Evolutionary conservation across 2,113 vertebrate genomes (phyloP).

Genomic region (Taurulus bubalis): DNA sequence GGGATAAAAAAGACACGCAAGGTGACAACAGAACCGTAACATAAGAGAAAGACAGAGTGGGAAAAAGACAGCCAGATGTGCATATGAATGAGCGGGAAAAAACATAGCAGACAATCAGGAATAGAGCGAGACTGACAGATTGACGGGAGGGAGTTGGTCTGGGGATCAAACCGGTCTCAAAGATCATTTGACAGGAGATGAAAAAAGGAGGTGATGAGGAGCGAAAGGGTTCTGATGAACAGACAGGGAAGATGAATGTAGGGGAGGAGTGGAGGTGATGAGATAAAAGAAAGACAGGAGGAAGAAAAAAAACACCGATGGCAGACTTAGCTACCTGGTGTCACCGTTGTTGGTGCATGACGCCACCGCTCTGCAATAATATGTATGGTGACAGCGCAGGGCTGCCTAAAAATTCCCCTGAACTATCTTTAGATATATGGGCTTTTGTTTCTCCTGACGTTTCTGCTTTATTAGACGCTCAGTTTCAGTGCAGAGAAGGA

Average conservation of each 20-base stretch:
- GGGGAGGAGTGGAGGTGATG: slow-evolving; percentile 59
- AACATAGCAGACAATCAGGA: slow-evolving; percentile 53
- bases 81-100: slow-evolving; percentile 32
- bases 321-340: slow-evolving; percentile 66
- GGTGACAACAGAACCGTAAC: slow-evolving; percentile 6
- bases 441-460: slow-evolving; percentile 18
- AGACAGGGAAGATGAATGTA: slow-evolving; percentile 60
- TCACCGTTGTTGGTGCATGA: slow-evolving; percentile 70
- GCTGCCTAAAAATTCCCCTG: slow-evolving; percentile 29
- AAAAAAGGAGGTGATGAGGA: slow-evolving; percentile 72
- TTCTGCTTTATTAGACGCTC: slow-evolving; percentile 28
- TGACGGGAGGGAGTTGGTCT: slow-evolving; percentile 51
- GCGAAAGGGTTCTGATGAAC: slow-evolving; percentile 57
- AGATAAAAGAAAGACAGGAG: slow-evolving; percentile 60
- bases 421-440: slow-evolving; percentile 35
- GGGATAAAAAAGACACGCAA: slow-evolving; percentile 9
- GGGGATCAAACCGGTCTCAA: slow-evolving; percentile 71
- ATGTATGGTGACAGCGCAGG: slow-evolving; percentile 45
- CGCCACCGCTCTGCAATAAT: slow-evolving; percentile 72
- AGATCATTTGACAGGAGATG: slow-evolving; percentile 78
- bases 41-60: slow-evolving; percentile 13
- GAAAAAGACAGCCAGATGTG: slow-evolving; percentile 13
- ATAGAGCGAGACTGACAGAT: slow-evolving; percentile 53
- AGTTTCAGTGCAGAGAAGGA: slow-evolving; percentile 1
- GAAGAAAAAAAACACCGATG: not conserved